Evolutionary conservation across 2,888 invertebrate species (phyloP).

Genomic region (Rosalia funebris): DNA sequence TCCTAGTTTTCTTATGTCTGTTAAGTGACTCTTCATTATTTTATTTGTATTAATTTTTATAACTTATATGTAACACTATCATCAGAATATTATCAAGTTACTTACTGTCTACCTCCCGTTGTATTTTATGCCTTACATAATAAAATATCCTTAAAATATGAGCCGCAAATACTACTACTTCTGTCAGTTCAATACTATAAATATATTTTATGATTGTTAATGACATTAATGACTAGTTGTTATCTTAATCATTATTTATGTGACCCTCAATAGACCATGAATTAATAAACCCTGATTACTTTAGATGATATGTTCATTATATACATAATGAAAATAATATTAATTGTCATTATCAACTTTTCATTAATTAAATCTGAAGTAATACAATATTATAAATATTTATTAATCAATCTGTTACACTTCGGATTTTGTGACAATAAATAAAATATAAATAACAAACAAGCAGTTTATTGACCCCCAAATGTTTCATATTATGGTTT

Average conservation of each 20-base stretch:
- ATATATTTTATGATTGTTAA: too few species aligned
- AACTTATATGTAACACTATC: too few species aligned
- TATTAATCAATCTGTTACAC: neutral
- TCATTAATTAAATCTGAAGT: constrained; percentile 8
- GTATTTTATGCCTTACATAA: too few species aligned
- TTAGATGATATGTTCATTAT: constrained; percentile 1
- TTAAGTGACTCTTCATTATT: too few species aligned
- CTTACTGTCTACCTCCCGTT: too few species aligned
- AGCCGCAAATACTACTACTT: too few species aligned
- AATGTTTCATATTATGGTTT: neutral
- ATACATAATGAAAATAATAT: constrained; percentile 1
- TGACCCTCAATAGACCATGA: neutral
- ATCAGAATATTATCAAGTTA: too few species aligned
- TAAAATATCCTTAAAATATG: too few species aligned
- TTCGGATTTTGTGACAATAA: neutral
- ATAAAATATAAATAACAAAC: neutral
- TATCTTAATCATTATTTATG: neutral
- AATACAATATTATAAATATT: neutral
- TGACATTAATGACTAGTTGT: neutral
- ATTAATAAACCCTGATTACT: neutral
- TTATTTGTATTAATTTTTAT: too few species aligned
- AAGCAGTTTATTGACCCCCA: constrained; percentile 3
- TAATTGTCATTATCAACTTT: neutral
- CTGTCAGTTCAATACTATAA: too few species aligned
- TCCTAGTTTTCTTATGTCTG: too few species aligned